Base-by-base conservation (phyloP, 2,888 invertebrate genomes). In the Sinodicranocentrus sp. region DNA sequence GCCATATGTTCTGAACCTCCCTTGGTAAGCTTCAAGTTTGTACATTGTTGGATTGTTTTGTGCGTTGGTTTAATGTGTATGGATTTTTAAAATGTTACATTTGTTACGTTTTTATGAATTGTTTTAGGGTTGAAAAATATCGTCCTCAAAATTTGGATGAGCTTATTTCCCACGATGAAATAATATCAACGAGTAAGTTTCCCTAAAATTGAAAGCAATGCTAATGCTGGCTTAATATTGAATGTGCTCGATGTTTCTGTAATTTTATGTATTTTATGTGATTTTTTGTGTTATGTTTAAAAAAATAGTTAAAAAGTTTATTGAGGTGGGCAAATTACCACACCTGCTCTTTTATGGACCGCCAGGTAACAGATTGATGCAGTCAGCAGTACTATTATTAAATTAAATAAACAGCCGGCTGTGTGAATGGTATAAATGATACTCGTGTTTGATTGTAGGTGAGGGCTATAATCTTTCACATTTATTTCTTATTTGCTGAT, bases 121-220 rank as follows among this genome's bases (percentile, higher is more conserved):
- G 28, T 44, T 21, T 28, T 26, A 96, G 98, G 99, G 98, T 99
- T 26, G 99, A 99, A 91, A 99, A 99, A 91, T 99, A 99, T 91
- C 94, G 99, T 23, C 99, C 99, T 5, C 94, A 93, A 63, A 95
- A 94, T 83, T 92, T 99, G 86, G 95, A 96, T 89, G 99, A 99
- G 90, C 92, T 99, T 57, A 97, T 99, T 84, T 98, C 99, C 0
- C 99, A 99, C 90, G 96, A 96, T 91, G 98, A 99, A 91, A 99
- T 99, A 78, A 95, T 99, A 82, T 94, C 94, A 89, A 99, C 99
- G 89, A 96, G 98, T 99, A 93, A 93, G 94, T 91, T 10, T n/a
- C n/a, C n/a, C n/a, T n/a, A n/a, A n/a, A n/a, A n/a, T n/a, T n/a
- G n/a, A n/a, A n/a, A n/a, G n/a, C n/a, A n/a, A n/a, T n/a, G n/a